Base-by-base conservation (phyloP, 2,113 vertebrate species). In the Athene noctua region DNA sequence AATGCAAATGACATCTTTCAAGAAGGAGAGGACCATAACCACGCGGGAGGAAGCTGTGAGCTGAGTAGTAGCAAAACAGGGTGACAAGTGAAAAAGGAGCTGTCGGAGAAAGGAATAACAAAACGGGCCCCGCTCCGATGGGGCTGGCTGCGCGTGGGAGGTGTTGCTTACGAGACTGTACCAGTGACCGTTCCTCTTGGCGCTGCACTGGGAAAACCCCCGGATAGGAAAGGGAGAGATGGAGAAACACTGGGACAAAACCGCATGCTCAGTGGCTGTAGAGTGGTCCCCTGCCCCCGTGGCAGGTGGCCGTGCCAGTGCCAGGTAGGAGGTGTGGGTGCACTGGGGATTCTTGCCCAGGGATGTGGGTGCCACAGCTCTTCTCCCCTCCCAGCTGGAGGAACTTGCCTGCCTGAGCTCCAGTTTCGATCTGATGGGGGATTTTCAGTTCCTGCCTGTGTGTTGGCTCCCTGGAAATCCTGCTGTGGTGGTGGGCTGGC, bases 11-110 rank as follows among this genome's bases (percentile, higher is more conserved):
- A 55, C 94, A 90, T 96, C 87, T 85, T 92, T 90, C 90, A 70
- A 72, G 89, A 67, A 88, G 78, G 90, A 96, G 92, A 94, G 55
- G 85, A 84, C 92, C 84, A 54, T 92, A 85, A 42, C 87, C 78
- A 88, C 4, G 22, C 57, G 1, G 85, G 83, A 95, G 95, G 92
- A 97, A 93, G 96, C 97, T 94, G 95, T 67, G 86, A 96, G 94
- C 86, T 95, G 88, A 94, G 89, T 96, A 95, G 96, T 96, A 97
- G 92, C 97, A 95, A 97, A 96, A 95, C 96, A 96, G 90, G 92
- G 94, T 97, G 96, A 96, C 96, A 96, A 95, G 96, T 96, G 96
- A 96, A 95, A 96, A 96, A 94, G 95, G 96, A 97, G 82, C 95
- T 96, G 95, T 96, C 83, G 86, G 82, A 77, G 92, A 70, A 96